Evolutionary conservation across 1,140 invertebrate genomes (phyloP), one percentile per base, ranked within the genome.

Genomic region (Mercenaria mercenaria): DNA sequence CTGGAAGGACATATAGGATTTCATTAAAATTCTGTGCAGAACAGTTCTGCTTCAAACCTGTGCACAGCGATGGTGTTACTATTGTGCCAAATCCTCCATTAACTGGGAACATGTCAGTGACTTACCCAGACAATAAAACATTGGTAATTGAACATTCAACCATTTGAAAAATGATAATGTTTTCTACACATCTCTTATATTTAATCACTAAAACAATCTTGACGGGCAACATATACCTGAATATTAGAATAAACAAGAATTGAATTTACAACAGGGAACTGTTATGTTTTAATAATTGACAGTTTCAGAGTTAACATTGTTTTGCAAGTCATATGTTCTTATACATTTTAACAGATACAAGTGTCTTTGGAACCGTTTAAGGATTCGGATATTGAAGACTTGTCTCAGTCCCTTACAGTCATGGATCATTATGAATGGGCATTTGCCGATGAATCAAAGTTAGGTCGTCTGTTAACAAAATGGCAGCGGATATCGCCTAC

Each of bases 351-450:
- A n/a, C 83, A 89, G 91, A 34, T 91, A 23, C 43, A 77, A 39
- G 80, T 91, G 18, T 56, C 37, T 11, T 59, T 90, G 10, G 91
- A 86, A 20, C 32, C 59, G 8, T 91, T 91, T 50, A 43, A 10
- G 23, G 90, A 91, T 50, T 41, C 61, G 18, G 90, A 91, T 64
- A 89, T 91, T 18, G 43, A 47, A 13, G 83, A 74, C 56, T 39
- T 47, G 29, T 34, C 56, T 43, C 43, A 76, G 13, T 47, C 81
- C 26, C 50, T 56, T 39, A 29, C 50, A 20, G 87, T 67, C 0
- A 89, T 91, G 59, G 39, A 76, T 34, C n/a, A 81, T 37, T 91
- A 89, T 88, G 67, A 89, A 87, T 91, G 87, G 86, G 74, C 86
- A 18, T 34, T 91, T 72, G 69, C 85, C 0, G 84, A 91, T 47